Evolutionary conservation across 2,797 vertebrate species (phyloP).

Genomic region (Acrossocheilus fasciatus): DNA sequence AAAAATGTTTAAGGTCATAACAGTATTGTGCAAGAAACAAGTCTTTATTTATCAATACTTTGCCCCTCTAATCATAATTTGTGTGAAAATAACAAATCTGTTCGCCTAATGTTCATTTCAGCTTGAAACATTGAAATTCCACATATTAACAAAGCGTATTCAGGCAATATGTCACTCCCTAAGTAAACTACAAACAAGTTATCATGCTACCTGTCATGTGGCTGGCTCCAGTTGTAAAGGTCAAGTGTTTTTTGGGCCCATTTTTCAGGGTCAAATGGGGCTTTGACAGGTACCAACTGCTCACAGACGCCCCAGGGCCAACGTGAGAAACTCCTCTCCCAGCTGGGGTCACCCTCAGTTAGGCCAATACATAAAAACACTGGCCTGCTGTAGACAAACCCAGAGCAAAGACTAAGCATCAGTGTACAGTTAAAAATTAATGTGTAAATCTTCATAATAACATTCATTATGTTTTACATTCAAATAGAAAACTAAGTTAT

Average conservation of each 20-base stretch:
- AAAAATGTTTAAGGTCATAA: not conserved
- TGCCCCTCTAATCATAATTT: not conserved
- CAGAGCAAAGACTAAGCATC: conserved; percentile 13
- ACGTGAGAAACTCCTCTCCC: conserved; percentile 85
- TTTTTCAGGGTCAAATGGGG: conserved; percentile 83
- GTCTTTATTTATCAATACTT: too few relatives aligned
- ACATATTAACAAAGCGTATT: not conserved
- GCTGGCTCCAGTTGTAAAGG: conserved; percentile 94
- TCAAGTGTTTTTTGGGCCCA: conserved; percentile 85
- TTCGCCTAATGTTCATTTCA: not conserved
- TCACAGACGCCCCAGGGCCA: conserved; percentile 96
- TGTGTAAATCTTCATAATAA: not conserved
- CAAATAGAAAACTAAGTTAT: not conserved
- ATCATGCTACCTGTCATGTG: conserved; percentile 75
- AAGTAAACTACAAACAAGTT: not conserved
- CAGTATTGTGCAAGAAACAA: not conserved
- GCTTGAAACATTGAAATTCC: not conserved
- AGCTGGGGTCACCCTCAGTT: conserved; percentile 90
- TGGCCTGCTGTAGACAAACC: conserved; percentile 80
- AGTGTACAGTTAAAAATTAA: not conserved
- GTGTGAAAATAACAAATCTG: not conserved
- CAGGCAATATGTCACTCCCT: not conserved
- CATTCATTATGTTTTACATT: not conserved
- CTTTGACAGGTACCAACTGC: conserved; percentile 82
- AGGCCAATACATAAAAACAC: conserved; percentile 94